Evolutionary conservation across 1,140 invertebrate genomes (phyloP).

Genomic region (Diorhabda sublineata): DNA sequence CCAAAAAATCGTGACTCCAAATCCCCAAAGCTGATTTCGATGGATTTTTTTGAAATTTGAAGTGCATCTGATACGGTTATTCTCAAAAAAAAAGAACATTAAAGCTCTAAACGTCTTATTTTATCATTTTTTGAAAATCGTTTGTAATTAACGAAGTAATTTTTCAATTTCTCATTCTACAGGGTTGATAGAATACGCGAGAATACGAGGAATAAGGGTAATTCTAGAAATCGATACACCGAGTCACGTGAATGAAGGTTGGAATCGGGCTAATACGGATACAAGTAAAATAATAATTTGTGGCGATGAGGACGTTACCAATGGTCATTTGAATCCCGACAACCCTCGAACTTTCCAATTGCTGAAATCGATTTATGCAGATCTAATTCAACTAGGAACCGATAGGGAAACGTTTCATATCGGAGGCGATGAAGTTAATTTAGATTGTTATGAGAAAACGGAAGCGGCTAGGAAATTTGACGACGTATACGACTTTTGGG

Average conservation of each 20-base stretch:
- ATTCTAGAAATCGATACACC: conserved; percentile 74
- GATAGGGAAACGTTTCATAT: conserved; percentile 68
- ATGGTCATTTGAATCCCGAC: conserved; percentile 65
- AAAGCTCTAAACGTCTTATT: too few relatives aligned
- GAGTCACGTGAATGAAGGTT: conserved; percentile 72
- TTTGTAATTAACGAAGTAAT: too few relatives aligned
- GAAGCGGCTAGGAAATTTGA: conserved; percentile 50
- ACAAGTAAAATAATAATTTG: conserved; percentile 57
- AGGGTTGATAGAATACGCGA: conserved; percentile 60
- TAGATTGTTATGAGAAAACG: conserved; percentile 61
- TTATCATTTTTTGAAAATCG: too few relatives aligned
- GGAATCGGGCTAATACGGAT: conserved; percentile 63
- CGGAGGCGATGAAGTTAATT: conserved; percentile 77
- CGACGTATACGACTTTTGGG: conserved; percentile 68
- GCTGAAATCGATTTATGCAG: conserved; percentile 59
- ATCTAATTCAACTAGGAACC: conserved; percentile 60
- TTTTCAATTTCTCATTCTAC: not conserved
- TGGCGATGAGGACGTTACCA: conserved; percentile 54
- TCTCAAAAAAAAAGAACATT: too few relatives aligned
- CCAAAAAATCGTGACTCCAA: too few relatives aligned
- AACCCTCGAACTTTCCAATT: conserved; percentile 67
- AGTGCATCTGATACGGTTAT: too few relatives aligned
- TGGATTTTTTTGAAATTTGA: too few relatives aligned
- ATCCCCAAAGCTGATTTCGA: too few relatives aligned
- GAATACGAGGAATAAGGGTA: conserved; percentile 64